Evolutionary conservation across 1,140 invertebrate species (phyloP), one percentile per base, ranked within the genome.

Genomic region (Lethrus apterus): DNA sequence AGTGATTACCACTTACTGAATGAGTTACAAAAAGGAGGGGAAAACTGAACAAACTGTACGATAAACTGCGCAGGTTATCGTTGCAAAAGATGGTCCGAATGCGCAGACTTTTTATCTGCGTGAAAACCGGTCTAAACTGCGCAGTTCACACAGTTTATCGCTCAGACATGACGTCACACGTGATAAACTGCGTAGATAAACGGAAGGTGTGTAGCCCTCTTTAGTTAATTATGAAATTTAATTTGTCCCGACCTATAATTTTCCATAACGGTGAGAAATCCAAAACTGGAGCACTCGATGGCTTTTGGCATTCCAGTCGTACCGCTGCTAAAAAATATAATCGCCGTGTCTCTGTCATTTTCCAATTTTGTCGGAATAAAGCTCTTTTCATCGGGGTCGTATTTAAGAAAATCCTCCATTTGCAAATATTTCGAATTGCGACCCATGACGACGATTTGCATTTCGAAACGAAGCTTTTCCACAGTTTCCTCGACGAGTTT

Each of bases 281-380:
- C 5, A 26, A 26, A 26, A 26, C 15, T 13, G 23, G 38, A 41
- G 10, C 20, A 24, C 9, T 23, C 17, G 23, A 83, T 80, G 4
- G 82, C 81, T 62, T 87, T 87, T 0, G 84, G 83, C 26, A 76
- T 63, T 26, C 83, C 82, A 32, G 81, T 86, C 3, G 82, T 85
- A 3, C 83, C 83, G 54, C 80, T 83, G 0, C 81, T 73, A 31
- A 59, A 69, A 3, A 70, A 26, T 2, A 72, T 57, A 0, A 59
- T 23, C 11, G 56, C 59, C 2, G 55, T 56, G 0, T 55, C n/a
- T 0, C 21, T 21, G 0, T 33, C 21, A 42, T 61, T 44, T 0
- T 42, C 18, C 1, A 44, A 15, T 0, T 44, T n/a, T 1, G 50
- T 46, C 1, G 45, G 45, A 45, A 44, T 2, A 48, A 3, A 10